A percentile compares a stretch with the other conserved stretches of the same genome.
These are phyloP conservation scores for Harpegnathos saltator DNA, from an alignment of 1,140 invertebrate species.

Conservation along the genomic window DNA sequence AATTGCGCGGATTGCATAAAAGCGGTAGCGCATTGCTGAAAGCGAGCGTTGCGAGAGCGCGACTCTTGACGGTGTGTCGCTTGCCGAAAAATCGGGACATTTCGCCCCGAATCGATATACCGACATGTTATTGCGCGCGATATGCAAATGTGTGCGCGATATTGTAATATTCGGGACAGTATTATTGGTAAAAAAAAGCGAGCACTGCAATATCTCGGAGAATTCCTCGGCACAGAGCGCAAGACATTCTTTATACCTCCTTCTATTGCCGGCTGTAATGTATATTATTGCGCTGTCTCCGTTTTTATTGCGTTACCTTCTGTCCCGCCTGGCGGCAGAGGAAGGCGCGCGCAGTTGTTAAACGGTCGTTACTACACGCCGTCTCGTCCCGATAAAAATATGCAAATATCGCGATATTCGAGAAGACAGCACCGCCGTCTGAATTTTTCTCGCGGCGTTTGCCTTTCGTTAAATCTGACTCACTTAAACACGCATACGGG, in stretches of 20 bases:
- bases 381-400: constrained; percentile 61
- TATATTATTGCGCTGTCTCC: constrained; percentile 64
- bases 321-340: constrained; percentile 35
- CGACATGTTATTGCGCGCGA: constrained; percentile 32
- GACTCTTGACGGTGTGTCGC: constrained; percentile 41
- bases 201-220: constrained; percentile 33
- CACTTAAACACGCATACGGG: constrained; percentile 46
- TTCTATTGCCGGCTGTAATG: constrained; percentile 63
- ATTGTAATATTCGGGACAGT: constrained; percentile 38
- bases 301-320: constrained; percentile 68
- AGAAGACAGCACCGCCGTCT: constrained; percentile 46
- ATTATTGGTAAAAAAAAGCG: constrained; percentile 56
- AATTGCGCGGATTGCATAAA: constrained; percentile 50
- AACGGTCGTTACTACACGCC: constrained; percentile 56
- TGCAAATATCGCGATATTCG: constrained; percentile 54
- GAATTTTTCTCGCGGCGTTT: constrained; percentile 46
- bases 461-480: constrained; percentile 40
- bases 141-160: constrained; percentile 36
- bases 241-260: constrained; percentile 63
- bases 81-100: constrained; percentile 48
- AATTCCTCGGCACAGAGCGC: constrained; percentile 33
- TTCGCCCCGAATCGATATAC: constrained; percentile 35
- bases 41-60: constrained; percentile 18
- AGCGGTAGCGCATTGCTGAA: constrained; percentile 30
- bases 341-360: constrained; percentile 70